These are phyloP conservation scores for Theristicus caerulescens DNA, from an alignment of 2,113 vertebrate genomes.

Conservation along the genomic window DNA sequence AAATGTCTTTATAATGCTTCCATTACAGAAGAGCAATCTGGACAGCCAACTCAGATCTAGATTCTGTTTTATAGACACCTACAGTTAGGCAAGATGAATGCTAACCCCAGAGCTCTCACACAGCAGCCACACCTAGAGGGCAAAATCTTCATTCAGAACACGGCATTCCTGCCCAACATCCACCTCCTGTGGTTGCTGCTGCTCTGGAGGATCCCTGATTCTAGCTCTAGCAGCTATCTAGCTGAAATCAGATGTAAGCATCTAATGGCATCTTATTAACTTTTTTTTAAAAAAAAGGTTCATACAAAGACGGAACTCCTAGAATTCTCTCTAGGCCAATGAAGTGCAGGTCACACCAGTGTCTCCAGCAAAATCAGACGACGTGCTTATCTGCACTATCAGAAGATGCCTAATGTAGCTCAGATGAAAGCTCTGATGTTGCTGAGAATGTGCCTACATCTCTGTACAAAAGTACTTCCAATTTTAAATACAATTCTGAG, in stretches of 20 bases:
- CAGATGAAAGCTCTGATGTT: neutral
- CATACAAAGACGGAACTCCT: neutral
- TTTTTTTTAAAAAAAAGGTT: neutral
- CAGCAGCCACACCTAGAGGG: neutral
- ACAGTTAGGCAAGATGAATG: neutral
- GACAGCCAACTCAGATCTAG: neutral
- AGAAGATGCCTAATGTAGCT: neutral
- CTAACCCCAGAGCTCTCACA: neutral
- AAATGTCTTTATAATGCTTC: neutral
- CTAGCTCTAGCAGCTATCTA: neutral
- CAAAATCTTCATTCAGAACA: neutral
- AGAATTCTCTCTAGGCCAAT: neutral
- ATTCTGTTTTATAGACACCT: neutral
- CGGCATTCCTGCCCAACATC: neutral
- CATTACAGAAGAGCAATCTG: neutral
- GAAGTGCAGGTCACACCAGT: neutral
- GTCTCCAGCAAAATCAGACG: neutral
- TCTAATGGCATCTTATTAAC: neutral
- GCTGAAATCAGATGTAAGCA: neutral
- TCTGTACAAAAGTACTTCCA: neutral
- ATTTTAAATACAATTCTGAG: neutral
- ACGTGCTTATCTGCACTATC: neutral
- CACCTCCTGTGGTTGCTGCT: neutral
- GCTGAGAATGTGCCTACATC: neutral
- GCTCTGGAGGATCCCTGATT: neutral